Evolutionary conservation across 2,797 vertebrate genomes (phyloP).

Genomic region (Numenius phaeopus): DNA sequence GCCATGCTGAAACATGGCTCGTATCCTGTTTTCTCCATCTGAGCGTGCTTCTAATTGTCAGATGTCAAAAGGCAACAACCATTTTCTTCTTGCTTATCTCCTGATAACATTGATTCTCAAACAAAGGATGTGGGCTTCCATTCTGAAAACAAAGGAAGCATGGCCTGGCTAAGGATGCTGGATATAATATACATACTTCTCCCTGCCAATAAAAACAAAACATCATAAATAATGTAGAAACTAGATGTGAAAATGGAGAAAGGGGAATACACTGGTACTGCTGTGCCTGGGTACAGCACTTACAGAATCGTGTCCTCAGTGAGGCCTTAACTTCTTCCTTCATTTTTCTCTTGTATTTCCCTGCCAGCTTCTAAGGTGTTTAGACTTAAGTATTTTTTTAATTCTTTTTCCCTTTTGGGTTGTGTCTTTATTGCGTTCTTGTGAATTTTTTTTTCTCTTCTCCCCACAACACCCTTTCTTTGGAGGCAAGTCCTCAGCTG

Average conservation of each 20-base stretch:
- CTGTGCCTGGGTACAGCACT: neutral
- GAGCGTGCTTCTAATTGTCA: slow-evolving; percentile 75
- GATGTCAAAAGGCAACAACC: slow-evolving; percentile 77
- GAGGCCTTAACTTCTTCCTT: neutral
- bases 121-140: slow-evolving; percentile 78
- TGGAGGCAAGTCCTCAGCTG: neutral
- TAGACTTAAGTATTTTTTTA: neutral
- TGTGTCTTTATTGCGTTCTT: neutral
- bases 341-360: neutral
- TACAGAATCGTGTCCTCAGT: neutral
- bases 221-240: slow-evolving; percentile 68
- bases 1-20: slow-evolving; percentile 61
- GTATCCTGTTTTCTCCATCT: slow-evolving; percentile 81
- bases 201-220: slow-evolving; percentile 69
- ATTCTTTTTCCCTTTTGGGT: neutral
- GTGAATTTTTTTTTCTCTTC: neutral
- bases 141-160: slow-evolving; percentile 82
- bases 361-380: neutral
- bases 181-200: slow-evolving; percentile 54
- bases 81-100: slow-evolving; percentile 82
- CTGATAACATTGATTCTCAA: slow-evolving; percentile 78
- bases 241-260: slow-evolving; percentile 53
- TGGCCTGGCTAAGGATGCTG: slow-evolving; percentile 64
- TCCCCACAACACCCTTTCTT: neutral
- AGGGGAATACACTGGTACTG: neutral